A percentile compares a stretch with the other conserved stretches of the same genome.
Conservation (phyloP, 1,140 invertebrate species). For the Chrysoperla carnea region DNA sequence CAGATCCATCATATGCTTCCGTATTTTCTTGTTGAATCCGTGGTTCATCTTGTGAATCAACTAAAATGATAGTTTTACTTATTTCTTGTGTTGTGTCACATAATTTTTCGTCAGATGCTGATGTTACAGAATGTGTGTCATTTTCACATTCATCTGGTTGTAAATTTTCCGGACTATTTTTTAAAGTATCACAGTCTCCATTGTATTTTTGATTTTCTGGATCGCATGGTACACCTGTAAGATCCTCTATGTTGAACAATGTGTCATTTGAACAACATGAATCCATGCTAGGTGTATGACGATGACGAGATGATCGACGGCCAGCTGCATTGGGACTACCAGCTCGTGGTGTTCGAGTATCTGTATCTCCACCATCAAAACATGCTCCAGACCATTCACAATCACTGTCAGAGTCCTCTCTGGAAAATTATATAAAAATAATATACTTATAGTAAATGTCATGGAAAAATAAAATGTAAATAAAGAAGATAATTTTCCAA, state of each 20-base stretch:
- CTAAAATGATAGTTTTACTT: too few species aligned
- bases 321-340: slow-evolving; percentile 11
- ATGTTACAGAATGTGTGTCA: too few species aligned
- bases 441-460: not conserved
- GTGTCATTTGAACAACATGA: slow-evolving; percentile 42
- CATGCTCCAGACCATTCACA: slow-evolving; percentile 1
- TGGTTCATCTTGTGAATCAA: too few species aligned
- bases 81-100: too few species aligned
- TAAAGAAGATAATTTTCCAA: too few species aligned
- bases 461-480: too few species aligned
- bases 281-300: slow-evolving; percentile 36
- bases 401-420: not conserved
- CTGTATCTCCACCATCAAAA: slow-evolving; percentile 1
- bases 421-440: not conserved
- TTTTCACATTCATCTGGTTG: too few species aligned
- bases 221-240: slow-evolving; percentile 8
- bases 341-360: slow-evolving; percentile 10
- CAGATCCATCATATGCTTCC: not conserved
- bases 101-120: too few species aligned
- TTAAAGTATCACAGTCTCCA: too few species aligned
- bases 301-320: slow-evolving; percentile 12
- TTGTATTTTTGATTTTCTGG: slow-evolving; percentile 1
- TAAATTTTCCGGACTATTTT: too few species aligned
- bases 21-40: slow-evolving; percentile 1
- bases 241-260: slow-evolving; percentile 35